Evolutionary conservation across 2,113 vertebrate species (phyloP), one percentile per base, ranked within the genome.

Genomic region (Nothoprocta pentlandii): DNA sequence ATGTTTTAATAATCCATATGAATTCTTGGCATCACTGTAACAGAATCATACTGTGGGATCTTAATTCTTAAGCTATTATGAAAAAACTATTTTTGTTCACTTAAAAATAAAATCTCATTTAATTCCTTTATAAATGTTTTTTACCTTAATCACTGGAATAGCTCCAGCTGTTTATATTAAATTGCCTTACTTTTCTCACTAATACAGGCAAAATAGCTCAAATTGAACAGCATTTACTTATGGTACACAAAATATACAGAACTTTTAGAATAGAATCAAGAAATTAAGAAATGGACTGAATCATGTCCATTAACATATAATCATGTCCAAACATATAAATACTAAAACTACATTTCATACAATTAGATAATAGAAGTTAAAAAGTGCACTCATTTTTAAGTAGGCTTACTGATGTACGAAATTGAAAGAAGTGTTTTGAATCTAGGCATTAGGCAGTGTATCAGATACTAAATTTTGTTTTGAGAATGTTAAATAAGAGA

Each of bases 41-140:
- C n/a, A 92, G 34, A 32, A 84, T 73, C 90, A 88, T 70, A 56
- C 88, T 95, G 78, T 96, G 93, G 94, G 93, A 92, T 93, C 63
- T 86, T 92, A 92, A 94, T 96, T 96, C 87, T 84, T 85, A 84
- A 30, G 54, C 20, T 84, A 32, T 85, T 87, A 79, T 77, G 68
- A 77, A 87, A 81, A 81, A 90, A 15, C 19, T 47, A 32, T 13
- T 61, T 96, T 84, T 77, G 3, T 80, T 87, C 51, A 44, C 30
- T 84, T 80, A 71, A 93, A 96, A 66, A 96, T 58, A 82, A 82
- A 88, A 87, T 62, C n/a, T 93, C 47, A 73, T 90, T 93, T 90
- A 28, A 16, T 61, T 77, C 79, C 34, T 91, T 92, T 80, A 66
- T 51, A 87, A 94, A 90, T 79, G 16, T 1, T 80, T 94, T 91